phyloP scores from a whole-genome alignment of 2,113 vertebrate genomes.

The Amblyopsis rosae region DNA sequence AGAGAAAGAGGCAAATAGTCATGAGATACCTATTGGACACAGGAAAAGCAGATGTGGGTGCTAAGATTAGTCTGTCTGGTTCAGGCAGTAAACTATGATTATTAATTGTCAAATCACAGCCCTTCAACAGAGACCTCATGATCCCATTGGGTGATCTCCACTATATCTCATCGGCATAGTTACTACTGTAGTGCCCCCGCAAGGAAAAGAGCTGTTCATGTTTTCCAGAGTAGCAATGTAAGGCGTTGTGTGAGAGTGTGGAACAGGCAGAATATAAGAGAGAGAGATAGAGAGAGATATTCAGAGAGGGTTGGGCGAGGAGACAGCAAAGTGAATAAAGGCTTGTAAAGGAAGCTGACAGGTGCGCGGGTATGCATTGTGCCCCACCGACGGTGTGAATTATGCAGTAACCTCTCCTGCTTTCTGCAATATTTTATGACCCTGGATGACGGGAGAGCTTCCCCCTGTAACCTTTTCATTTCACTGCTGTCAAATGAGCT shows the following conservation, averaged over 20 bases:
- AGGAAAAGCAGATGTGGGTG: too few relatives aligned
- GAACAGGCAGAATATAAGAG: neutral
- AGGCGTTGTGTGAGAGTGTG: too few relatives aligned
- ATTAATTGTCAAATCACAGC: too few relatives aligned
- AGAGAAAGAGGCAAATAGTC: too few relatives aligned
- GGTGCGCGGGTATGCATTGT: neutral
- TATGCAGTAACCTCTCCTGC: neutral
- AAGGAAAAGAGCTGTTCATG: neutral
- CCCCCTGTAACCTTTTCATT: neutral
- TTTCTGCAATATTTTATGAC: neutral
- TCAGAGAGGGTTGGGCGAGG: conserved; percentile 2
- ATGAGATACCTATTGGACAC: too few relatives aligned
- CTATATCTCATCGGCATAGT: too few relatives aligned
- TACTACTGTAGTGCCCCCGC: too few relatives aligned
- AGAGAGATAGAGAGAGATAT: neutral
- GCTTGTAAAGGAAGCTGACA: conserved; percentile 26
- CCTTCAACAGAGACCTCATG: too few relatives aligned
- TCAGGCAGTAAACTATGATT: too few relatives aligned
- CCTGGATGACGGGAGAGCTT: too few relatives aligned
- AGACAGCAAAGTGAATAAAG: conserved; percentile 22
- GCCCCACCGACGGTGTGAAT: neutral
- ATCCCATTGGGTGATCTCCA: too few relatives aligned
- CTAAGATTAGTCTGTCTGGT: too few relatives aligned
- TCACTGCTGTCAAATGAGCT: neutral
- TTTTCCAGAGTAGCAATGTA: neutral